Evolutionary conservation across 2,888 invertebrate species (phyloP).

Genomic region (Podabrus alpinus): DNA sequence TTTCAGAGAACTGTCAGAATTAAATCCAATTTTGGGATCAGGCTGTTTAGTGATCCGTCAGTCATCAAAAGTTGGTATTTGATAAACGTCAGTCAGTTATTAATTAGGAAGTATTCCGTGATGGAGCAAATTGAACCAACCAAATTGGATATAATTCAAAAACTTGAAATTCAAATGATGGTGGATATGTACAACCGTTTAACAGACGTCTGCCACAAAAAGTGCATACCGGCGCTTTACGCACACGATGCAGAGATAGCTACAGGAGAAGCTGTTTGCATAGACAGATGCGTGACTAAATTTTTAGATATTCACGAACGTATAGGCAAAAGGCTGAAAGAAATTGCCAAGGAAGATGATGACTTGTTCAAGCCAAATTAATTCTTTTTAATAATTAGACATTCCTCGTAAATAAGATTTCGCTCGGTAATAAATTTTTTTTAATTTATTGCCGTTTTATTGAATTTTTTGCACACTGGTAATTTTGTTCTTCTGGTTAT

Average conservation of each 20-base stretch:
- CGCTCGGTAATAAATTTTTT: no score
- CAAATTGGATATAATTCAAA: slow-evolving; percentile 90
- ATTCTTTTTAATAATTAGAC: neutral
- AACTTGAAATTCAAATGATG: slow-evolving; percentile 99
- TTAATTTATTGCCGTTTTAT: no score
- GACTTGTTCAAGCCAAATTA: slow-evolving; percentile 47
- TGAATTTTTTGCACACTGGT: no score
- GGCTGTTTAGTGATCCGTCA: no score
- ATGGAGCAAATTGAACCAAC: slow-evolving; percentile 61
- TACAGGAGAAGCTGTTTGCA: slow-evolving; percentile 97
- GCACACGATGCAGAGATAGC: slow-evolving; percentile 82
- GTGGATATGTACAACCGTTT: slow-evolving; percentile 97
- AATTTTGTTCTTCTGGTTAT: no score
- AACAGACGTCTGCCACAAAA: slow-evolving; percentile 92
- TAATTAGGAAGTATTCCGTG: neutral
- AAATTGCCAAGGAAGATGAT: slow-evolving; percentile 89
- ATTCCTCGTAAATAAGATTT: no score
- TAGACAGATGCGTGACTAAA: slow-evolving; percentile 98
- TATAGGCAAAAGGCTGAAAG: slow-evolving; percentile 94
- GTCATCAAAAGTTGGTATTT: no score
- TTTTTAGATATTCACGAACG: slow-evolving; percentile 97
- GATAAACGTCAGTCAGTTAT: no score
- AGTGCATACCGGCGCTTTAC: slow-evolving; percentile 95
- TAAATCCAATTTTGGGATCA: neutral
- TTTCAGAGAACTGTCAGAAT: neutral